Base-by-base conservation (phyloP, 2,888 invertebrate species). In the Leptothorax acervorum region DNA sequence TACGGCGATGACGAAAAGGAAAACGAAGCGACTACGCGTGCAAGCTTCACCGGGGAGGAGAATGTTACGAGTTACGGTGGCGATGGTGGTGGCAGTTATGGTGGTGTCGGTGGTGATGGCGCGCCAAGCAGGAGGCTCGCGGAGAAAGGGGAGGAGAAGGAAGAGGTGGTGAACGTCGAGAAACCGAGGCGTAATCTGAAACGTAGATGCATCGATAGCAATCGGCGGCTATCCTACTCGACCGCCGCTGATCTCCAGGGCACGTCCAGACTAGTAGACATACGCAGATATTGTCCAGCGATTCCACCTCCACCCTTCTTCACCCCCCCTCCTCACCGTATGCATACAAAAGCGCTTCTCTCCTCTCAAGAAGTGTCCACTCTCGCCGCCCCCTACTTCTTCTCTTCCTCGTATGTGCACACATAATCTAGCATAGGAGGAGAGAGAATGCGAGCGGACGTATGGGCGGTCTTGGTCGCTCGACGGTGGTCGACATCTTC, bases 171-270 rank as follows among this genome's bases (percentile, higher is more conserved):
- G 91, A 91, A 85, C 85, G 87, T 89, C 83, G 91, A 86, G 90
- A 89, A 90, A 90, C 88, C 88, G 79, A 91, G 91, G 91, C 92
- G 92, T 92, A 92, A 93, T 93, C 91, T 90, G 89, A 93, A 92
- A 91, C 92, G 89, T 91, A 92, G 93, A 93, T 93, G 92, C 91
- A 91, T 90, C 90, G 92, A 92, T 91, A 91, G 90, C 85, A 74
- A 87, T 82, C 84, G 75, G 81, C 86, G 73, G 85, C 85, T 85
- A 79, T 86, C 89, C 71, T 76, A 83, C 71, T 63, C 90, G 84
- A 85, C 87, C 89, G 83, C 71, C 86, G 85, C 71, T 84, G 85
- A 87, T 88, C 81, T 75, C 85, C 82, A 82, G 83, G 65, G 79
- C 48, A 68, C 18, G 75, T 83, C 75, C 57, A 68, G 75, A 57